Base-by-base conservation (phyloP, 2,797 vertebrate genomes). In the Pantherophis vulpinus region DNA sequence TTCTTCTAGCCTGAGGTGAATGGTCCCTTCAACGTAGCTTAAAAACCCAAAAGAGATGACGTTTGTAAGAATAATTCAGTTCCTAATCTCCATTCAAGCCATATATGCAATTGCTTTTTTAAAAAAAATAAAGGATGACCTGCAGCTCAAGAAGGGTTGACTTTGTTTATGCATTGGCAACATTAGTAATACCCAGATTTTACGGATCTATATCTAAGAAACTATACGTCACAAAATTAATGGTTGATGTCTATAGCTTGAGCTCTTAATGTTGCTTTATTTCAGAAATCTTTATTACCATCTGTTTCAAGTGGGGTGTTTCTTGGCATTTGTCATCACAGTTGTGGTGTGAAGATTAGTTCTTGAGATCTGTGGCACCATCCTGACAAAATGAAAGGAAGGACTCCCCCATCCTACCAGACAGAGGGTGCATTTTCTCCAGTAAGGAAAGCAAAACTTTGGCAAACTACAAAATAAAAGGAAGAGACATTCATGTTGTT, bases 201-300 rank as follows among this genome's bases (percentile, higher is more conserved):
- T 83, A 86, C 14, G 4, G 61, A 66, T 66, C 27, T 66, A 23
- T 94, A 91, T 96, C 93, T 95, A 89, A 95, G 93, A 94, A 96
- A 93, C 63, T 89, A 92, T 32, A 47, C 94, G 90, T 94, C 95
- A 95, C 94, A 95, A 96, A 96, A 95, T 94, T 97, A 94, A 95
- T 97, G 96, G 96, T 96, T 96, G 94, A 93, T 96, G 89, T 97
- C 94, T 94, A 93, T 94, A 95, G 96, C 95, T 95, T 96, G 91
- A 96, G 93, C 92, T 95, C 95, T 91, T 96, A 96, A 97, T 96
- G 95, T 96, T 95, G 95, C 92, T 3, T 42, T 60, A 87, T 88
- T 95, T 95, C 37, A 92, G 92, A 94, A 87, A 89, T 51, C 94
- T 96, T 95, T 95, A 93, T 95, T 96, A 92, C 95, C 91, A 91